Base-by-base conservation (phyloP, 2,888 invertebrate species). In the Acrobasis consociella region DNA sequence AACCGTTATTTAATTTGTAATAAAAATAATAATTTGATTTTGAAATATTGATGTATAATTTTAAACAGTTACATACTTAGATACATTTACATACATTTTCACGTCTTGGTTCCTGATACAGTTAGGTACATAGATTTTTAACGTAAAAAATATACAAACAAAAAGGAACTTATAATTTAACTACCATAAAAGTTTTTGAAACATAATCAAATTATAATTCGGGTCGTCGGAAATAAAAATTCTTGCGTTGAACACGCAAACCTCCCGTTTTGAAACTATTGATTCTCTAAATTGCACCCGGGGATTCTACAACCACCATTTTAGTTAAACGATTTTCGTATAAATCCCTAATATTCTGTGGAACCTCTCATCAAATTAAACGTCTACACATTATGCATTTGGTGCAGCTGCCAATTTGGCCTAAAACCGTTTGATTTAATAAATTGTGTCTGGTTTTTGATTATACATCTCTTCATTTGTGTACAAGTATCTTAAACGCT, bases 361-460 rank as follows among this genome's bases (percentile, higher is more conserved):
- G 67, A 86, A 86, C 87, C 89, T 73, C 76, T 87, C 82, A 91
- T 91, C 87, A 89, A 83, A 85, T 81, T 85, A 88, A 89, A 90
- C 85, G 85, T 86, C 82, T 82, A 81, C 82, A 81, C 83, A 87
- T 89, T 89, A 90, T 84, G 83, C 84, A 82, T 86, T 91, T 90
- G 84, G 81, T 81, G 79, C 73, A 83, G 79, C 82, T 79, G 77
- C 74, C 85, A 89, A 88, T 91, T 90, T 83, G 71, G 69, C 75
- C 76, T 71, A 72, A 78, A 77, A 78, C 80, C 82, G 81, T 87
- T 87, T 87, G 78, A 85, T 90, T 89, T 83, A 80, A 80, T 71
- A 84, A 86, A 89, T 83, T 83, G 78, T 78, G 66, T 72, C 65
- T 68, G 73, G 70, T 71, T 74, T 73, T 80, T 76, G 77, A 82